Evolutionary conservation across 2,797 vertebrate species (phyloP).

Genomic region (Dermochelys coriacea): DNA sequence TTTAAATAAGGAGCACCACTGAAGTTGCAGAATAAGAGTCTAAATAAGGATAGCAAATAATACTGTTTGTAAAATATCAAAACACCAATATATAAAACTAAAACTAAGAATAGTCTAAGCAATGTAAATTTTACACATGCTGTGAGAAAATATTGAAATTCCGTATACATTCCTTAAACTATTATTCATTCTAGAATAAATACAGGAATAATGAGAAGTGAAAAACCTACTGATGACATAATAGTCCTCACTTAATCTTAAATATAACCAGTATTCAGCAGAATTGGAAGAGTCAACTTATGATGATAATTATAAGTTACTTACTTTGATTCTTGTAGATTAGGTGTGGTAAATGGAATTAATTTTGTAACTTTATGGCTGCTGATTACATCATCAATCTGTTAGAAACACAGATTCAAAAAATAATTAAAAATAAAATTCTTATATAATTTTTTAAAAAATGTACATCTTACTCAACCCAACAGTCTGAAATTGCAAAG

Average conservation of each 20-base stretch:
- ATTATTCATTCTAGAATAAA: background rate
- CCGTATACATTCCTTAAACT: background rate
- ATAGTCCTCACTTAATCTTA: background rate
- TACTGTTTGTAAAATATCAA: background rate
- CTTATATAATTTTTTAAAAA: background rate
- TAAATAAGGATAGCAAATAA: background rate
- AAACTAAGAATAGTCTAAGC: background rate
- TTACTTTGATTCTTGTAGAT: constrained; percentile 71
- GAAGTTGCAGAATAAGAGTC: background rate
- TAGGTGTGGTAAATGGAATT: constrained; percentile 33
- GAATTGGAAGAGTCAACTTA: background rate
- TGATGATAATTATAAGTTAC: constrained; percentile 39
- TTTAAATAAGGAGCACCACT: background rate
- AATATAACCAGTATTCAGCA: background rate
- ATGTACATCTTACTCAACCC: background rate
- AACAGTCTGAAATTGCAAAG: background rate
- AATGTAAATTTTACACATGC: background rate
- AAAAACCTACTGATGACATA: background rate
- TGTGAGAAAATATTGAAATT: background rate
- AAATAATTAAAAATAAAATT: background rate
- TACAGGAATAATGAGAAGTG: background rate
- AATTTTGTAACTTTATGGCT: constrained; percentile 21
- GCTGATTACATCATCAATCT: constrained; percentile 53
- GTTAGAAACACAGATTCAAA: constrained; percentile 21
- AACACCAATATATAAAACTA: background rate